These are phyloP conservation scores for Cecidostiba fungosa DNA, from an alignment of 2,888 invertebrate genomes.

Conservation along the genomic window DNA sequence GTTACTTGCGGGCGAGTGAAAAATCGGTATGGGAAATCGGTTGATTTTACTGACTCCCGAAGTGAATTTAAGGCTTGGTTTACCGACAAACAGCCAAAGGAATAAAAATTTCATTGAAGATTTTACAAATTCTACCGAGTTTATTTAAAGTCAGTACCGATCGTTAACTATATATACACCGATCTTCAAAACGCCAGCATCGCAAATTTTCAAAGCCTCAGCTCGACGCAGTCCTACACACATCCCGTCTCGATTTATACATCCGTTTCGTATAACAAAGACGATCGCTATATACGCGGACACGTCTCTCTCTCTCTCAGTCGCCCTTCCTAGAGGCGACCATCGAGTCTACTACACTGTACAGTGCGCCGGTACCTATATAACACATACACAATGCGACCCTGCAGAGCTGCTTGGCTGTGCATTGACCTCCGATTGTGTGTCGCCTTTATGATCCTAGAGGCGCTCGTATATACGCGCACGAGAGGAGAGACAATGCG, in stretches of 20 bases:
- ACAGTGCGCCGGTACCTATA: background rate
- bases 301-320: background rate
- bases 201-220: background rate
- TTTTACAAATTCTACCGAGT: too few relatives aligned
- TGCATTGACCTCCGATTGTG: constrained; percentile 40
- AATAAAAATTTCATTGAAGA: too few relatives aligned
- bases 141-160: background rate
- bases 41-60: background rate
- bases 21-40: background rate
- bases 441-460: constrained; percentile 25
- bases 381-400: background rate
- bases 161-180: background rate
- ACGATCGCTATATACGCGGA: background rate
- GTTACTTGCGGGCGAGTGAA: too few relatives aligned
- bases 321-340: constrained; percentile 23
- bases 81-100: too few relatives aligned
- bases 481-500: constrained; percentile 3
- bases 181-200: background rate
- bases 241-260: constrained; percentile 30
- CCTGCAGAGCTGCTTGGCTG: constrained; percentile 21
- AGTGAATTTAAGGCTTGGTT: background rate
- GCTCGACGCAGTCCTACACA: background rate
- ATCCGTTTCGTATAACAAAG: constrained; percentile 43
- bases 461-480: background rate
- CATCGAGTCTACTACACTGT: background rate